Evolutionary conservation across 2,888 invertebrate species (phyloP), one percentile per base, ranked within the genome.

Genomic region (Drepana falcataria): DNA sequence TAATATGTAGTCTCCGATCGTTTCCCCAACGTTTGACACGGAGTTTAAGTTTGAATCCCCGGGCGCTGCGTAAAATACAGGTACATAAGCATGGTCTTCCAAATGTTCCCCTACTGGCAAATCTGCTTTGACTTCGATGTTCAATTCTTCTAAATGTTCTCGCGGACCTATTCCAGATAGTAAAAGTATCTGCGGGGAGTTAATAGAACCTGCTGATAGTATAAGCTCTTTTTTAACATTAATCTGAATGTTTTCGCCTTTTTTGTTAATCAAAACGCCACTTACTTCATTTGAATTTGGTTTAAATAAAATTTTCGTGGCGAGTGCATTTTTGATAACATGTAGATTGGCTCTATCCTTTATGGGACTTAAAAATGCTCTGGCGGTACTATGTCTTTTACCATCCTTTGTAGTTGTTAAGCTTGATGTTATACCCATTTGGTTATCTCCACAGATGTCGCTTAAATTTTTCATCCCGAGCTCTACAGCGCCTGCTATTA

Each of bases 151-250:
- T 37, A 92, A 70, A 57, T 92, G 86, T 6, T 82, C 66, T 52
- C 64, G 70, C 0, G 92, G 92, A 1, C 93, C 93, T 33, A 93
- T 79, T 2, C 92, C 92, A 0, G 93, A 92, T 1, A 92, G 64
- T 72, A 92, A 76, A 34, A 93, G 68, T 2, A 92, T 66, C 63
- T 92, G 91, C 0, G 92, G 91, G 0, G 92, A 85, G 63, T 92
- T 92, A 2, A 93, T 78, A 3, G 89, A 65, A 7, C 92, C 92
- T 0, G 83, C 91, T 1, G 92, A 91, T 37, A 92, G 51, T 37
- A 93, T 85, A 0, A 93, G 75, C 62, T 93, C 92, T 66, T 91
- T 92, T 48, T 60, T 85, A 2, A 79, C 85, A 6, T 71, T 74
- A 0, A 85, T 83, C 49, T 61, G 61, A 57, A 88, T 80, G 49